phyloP scores from a whole-genome alignment of 2,888 invertebrate genomes.

The Hipparchia semele region DNA sequence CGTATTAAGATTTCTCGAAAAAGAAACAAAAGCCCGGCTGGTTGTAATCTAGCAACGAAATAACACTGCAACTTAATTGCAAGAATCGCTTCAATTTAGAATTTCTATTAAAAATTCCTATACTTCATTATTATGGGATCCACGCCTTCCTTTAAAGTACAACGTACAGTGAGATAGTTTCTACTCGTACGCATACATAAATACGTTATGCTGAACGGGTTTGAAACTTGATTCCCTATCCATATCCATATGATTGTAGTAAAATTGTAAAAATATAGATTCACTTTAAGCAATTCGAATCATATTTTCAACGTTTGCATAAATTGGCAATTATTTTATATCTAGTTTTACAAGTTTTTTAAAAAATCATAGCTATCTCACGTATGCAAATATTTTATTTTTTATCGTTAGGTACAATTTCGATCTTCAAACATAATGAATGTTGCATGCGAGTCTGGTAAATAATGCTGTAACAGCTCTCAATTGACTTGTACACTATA shows the following conservation, averaged over 20 bases:
- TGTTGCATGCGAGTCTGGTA: too few species aligned
- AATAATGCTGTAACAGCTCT: too few species aligned
- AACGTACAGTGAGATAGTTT: constrained; percentile 26
- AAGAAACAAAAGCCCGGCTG: constrained; percentile 6
- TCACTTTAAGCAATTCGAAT: neutral
- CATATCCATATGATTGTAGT: neutral
- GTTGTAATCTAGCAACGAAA: constrained; percentile 30
- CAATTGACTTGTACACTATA: too few species aligned
- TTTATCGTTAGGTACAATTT: too few species aligned
- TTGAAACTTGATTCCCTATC: neutral
- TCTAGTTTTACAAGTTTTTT: too few species aligned
- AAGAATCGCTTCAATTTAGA: constrained; percentile 37
- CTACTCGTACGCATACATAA: neutral
- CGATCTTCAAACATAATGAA: too few species aligned
- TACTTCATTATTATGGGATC: constrained; percentile 37
- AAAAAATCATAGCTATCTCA: too few species aligned
- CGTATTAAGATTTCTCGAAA: constrained; percentile 7
- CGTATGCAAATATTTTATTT: too few species aligned
- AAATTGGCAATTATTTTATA: constrained; percentile 2
- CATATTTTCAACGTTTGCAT: neutral
- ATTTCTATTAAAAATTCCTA: constrained; percentile 39
- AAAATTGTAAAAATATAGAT: neutral
- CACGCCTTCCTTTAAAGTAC: constrained; percentile 41
- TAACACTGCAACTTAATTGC: constrained; percentile 32
- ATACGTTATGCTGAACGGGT: neutral